phyloP scores from a whole-genome alignment of 1,140 invertebrate species.

The Ruditapes philippinarum region DNA sequence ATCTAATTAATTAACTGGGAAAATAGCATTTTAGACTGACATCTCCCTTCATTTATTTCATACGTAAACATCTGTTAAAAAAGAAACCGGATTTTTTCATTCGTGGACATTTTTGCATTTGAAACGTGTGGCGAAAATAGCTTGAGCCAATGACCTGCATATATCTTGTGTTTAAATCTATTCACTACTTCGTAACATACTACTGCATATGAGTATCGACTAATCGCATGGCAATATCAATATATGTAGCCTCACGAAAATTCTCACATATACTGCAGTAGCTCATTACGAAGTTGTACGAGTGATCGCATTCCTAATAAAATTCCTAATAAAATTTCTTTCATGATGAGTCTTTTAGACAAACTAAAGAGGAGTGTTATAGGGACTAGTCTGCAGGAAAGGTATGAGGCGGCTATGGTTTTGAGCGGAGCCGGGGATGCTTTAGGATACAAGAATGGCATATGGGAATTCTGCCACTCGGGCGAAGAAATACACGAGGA shows the following conservation, averaged over 20 bases:
- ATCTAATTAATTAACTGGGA: too few relatives aligned
- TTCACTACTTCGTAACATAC: not conserved
- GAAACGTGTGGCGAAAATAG: too few relatives aligned
- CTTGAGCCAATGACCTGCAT: too few relatives aligned
- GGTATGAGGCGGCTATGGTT: conserved; percentile 79
- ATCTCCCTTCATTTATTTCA: too few relatives aligned
- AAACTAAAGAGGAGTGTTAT: not conserved
- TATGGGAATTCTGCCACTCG: conserved; percentile 80
- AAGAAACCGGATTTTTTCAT: too few relatives aligned
- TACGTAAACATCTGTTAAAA: too few relatives aligned
- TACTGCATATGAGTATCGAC: not conserved
- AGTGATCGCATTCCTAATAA: not conserved
- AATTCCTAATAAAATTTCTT: not conserved
- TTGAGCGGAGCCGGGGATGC: conserved; percentile 83
- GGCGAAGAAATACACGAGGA: conserved; percentile 79
- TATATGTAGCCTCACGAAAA: not conserved
- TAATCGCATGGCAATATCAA: not conserved
- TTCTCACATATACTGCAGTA: not conserved
- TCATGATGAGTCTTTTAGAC: not conserved
- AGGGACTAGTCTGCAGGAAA: conserved; percentile 17
- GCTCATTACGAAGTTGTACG: not conserved
- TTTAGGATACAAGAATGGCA: conserved; percentile 78
- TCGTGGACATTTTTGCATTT: too few relatives aligned
- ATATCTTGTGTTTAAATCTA: too few relatives aligned
- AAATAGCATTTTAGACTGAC: too few relatives aligned